Base-by-base conservation (phyloP, 1,140 invertebrate genomes). In the Zaprionus inermis region DNA sequence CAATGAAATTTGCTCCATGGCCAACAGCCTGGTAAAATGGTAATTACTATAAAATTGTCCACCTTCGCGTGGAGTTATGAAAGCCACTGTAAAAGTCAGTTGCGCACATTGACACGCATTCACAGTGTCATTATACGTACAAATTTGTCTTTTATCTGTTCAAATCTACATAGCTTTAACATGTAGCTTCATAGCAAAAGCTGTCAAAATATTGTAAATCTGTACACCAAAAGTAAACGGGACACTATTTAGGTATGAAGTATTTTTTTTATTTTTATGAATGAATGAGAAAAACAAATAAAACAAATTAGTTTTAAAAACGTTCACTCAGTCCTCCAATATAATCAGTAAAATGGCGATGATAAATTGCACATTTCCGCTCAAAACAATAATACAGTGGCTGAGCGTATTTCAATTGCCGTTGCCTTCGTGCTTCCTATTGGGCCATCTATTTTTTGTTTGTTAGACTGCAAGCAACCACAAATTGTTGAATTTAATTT, bases 401-500 rank as follows among this genome's bases (percentile, higher is more conserved):
- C n/a, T 16, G n/a, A 41, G 38, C 14, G 5, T 16, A 41, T 41
- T 41, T 41, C n/a, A 16, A 41, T 41, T 41, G 38, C 38, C n/a
- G 12, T 41, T 41, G 36, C 36, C 9, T 18, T 36, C 20, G 4
- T 18, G 28, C 20, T 18, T 41, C 24, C 14, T 34, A 18, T n/a
- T 56, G 51, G 24, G 54, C 28, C 10, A 30, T 14, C 36, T 5
- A 38, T 38, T 38, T 41, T 16, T 61, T 66, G 66, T 65, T 54
- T 66, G 66, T 65, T 54, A 41, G 32, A 59, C 64, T 58, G 75
- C 72, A 79, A 76, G 79, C 78, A 80, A 79, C 80, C 76, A 63
- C 68, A 83, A 84, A 83, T 83, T 84, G 80, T 84, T 83, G 81
- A 83, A 83, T 84, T 84, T 84, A 84, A 83, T 83, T 83, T 83